Percentiles rank a stretch among this genome's conserved stretches.
Conservation (phyloP, 2,888 invertebrate species). For the Isoperla grammatica region DNA sequence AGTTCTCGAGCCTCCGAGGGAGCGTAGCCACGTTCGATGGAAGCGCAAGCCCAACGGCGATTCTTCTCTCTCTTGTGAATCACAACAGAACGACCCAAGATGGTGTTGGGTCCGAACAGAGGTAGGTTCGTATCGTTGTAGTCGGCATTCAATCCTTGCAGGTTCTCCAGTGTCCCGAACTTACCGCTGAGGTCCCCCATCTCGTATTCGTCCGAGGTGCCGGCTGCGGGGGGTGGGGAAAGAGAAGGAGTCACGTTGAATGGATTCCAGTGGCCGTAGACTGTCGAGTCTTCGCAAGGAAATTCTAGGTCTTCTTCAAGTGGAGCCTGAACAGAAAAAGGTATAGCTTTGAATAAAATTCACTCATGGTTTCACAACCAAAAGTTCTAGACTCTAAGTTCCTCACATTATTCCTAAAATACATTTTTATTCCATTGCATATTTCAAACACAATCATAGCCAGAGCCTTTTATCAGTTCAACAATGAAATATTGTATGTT, state of each 20-base stretch:
- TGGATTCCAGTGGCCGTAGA: slow-evolving; percentile 87
- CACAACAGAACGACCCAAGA: slow-evolving; percentile 81
- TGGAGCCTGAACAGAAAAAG: slow-evolving; percentile 65
- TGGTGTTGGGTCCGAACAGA: slow-evolving; percentile 72
- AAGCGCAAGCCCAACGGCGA: slow-evolving; percentile 73
- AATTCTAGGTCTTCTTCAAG: slow-evolving; percentile 78
- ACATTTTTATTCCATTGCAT: no score
- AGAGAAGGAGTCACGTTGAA: slow-evolving; percentile 59
- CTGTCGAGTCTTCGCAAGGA: slow-evolving; percentile 76
- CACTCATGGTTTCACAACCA: no score
- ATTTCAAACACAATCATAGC: no score
- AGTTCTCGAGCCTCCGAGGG: slow-evolving; percentile 82
- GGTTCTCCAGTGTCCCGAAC: slow-evolving; percentile 68
- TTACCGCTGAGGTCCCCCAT: slow-evolving; percentile 83
- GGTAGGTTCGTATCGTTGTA: slow-evolving; percentile 79
- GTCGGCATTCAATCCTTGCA: slow-evolving; percentile 40
- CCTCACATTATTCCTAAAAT: no score
- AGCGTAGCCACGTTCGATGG: slow-evolving; percentile 79
- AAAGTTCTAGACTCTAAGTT: no score
- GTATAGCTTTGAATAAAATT: no score
- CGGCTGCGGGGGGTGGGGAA: slow-evolving; percentile 57
- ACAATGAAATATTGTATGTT: no score
- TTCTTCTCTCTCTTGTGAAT: slow-evolving; percentile 60
- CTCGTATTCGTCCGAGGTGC: slow-evolving; percentile 80
- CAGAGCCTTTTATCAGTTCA: no score